Base-by-base conservation (phyloP, 2,888 invertebrate genomes). In the Acronicta leporina region DNA sequence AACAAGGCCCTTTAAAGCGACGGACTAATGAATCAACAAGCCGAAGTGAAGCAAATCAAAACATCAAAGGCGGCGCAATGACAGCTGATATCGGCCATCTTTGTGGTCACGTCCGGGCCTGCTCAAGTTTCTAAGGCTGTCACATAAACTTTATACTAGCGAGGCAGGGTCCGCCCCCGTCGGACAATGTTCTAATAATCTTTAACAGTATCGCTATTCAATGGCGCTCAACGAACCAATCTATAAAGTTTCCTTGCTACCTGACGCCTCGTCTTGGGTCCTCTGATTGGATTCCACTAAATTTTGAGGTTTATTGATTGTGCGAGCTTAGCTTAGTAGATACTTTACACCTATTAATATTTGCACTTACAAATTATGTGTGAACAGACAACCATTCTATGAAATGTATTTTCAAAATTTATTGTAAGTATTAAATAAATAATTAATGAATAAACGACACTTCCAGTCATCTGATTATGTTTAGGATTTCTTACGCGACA, bases 301-400 rank as follows among this genome's bases (percentile, higher is more conserved):
- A 84, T 84, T 83, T 82, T 65, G 69, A 68, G 48, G 77, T 79
- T 79, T 83, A 85, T 85, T 83, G 81, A 86, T 84, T 82, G 74
- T 67, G 72, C 66, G 68, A 74, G 72, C 71, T 71, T 80, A 78
- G 63, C 60, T 66, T 63, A 25, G 60, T 68, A 61, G 57, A 53
- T 67, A 64, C 50, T 58, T 63, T 74, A 63, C 68, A 52, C 11
- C 33, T 11, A 56, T 71, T 68, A 63, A 69, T 68, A 63, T 70
- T 71, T 71, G 48, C 47, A 60, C 42, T 52, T 44, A 43, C 55
- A 53, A 75, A 73, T 62, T 72, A 55, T 54, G 41, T 56, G 57
- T 69, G 51, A 64, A 41, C 30, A 45, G 7, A n/a, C 15, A 25
- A 48, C 20, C 20, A 20, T n/a, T n/a, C n/a, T n/a, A 20, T n/a